Evolutionary conservation across 2,797 vertebrate genomes (phyloP), one percentile per base, ranked within the genome.

Genomic region (Lithobates pipiens): DNA sequence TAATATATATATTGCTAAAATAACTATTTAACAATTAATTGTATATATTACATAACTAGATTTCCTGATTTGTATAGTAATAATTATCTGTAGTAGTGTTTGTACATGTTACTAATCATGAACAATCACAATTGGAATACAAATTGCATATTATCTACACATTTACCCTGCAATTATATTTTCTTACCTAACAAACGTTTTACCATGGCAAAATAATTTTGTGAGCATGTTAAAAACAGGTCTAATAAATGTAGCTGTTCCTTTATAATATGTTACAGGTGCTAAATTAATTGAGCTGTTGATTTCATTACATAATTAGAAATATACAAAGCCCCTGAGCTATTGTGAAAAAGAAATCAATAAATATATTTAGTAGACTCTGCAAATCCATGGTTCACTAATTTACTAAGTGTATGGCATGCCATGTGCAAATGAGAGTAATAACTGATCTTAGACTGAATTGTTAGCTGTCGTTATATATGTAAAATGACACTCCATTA

Each of bases 321-420:
- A 89, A 89, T 87, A 88, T 91, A 86, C 88, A 84, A 88, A 89
- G 74, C 77, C 88, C 89, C 88, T 90, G 91, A 91, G 88, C 89
- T 90, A 83, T 42, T 0, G 2, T 87, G 88, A 81, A 68, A 88
- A 81, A 54, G 46, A 83, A 90, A 86, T 93, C 90, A 87, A 93
- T 92, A 89, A 92, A 93, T 90, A 91, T 91, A 89, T 92, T 94
- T 91, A 89, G 92, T 88, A 88, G 90, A 89, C 88, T 93, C 91
- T 91, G 13, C 87, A 92, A 94, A 92, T 93, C 93, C 91, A 91
- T 87, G 92, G 93, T 93, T 91, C 92, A 92, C 93, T 91, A 91
- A 92, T 93, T 90, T 95, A 94, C 93, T 91, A 93, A 10, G 93
- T 97, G 96, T 96, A 96, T 96, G 96, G 25, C 39, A 46, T 39